These are phyloP conservation scores for Zelostemma sp. DNA, from an alignment of 1,140 invertebrate species.

Conservation along the genomic window DNA sequence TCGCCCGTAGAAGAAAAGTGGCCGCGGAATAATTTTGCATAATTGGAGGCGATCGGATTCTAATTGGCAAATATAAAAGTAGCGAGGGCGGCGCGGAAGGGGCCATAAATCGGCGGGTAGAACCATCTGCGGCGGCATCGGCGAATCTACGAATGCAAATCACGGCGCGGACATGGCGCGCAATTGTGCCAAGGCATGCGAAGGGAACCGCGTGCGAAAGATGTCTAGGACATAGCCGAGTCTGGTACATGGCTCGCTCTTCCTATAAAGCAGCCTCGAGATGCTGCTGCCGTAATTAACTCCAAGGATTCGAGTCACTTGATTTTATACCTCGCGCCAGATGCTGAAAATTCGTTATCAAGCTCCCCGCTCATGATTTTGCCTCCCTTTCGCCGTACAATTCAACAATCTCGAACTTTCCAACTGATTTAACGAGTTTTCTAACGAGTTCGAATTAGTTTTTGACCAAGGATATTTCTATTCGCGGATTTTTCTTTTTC, in stretches of 20 bases:
- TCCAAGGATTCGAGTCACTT: conserved; percentile 35
- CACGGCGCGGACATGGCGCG: conserved; percentile 28
- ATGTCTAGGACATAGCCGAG: conserved; percentile 36
- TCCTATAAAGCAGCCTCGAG: conserved; percentile 39
- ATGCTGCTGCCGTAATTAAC: conserved; percentile 45
- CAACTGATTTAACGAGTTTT: not conserved
- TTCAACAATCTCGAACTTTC: not conserved
- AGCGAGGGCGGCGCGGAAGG: conserved; percentile 7
- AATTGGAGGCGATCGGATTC: not conserved
- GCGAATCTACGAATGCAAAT: conserved; percentile 45
- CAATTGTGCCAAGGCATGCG: conserved; percentile 41
- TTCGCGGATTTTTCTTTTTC: not conserved
- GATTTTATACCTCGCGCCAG: conserved; percentile 20
- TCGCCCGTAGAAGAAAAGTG: not conserved
- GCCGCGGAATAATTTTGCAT: not conserved
- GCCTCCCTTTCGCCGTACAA: not conserved
- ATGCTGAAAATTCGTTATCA: not conserved
- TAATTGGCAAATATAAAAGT: not conserved
- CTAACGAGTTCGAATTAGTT: not conserved
- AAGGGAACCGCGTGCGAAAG: conserved; percentile 33
- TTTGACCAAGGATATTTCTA: not conserved
- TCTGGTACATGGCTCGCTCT: conserved; percentile 34
- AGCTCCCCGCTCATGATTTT: too few species aligned
- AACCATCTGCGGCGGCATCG: conserved; percentile 40
- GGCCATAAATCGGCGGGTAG: conserved; percentile 42